Base-by-base conservation (phyloP, 2,797 vertebrate genomes). In the Acomys russatus region DNA sequence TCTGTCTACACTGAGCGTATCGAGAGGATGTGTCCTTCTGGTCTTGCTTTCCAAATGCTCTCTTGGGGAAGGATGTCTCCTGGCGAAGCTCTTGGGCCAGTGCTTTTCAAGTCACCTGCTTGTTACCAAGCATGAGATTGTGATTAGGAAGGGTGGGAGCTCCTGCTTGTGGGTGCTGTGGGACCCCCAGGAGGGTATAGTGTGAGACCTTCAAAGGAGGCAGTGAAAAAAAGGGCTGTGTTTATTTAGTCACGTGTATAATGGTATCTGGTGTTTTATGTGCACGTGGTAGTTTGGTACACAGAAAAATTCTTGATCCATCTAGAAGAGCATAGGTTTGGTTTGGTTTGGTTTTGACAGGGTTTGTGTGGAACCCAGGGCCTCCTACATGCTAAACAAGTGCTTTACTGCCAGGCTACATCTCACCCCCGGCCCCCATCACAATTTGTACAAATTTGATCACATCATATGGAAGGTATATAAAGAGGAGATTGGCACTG, bases 381-480 rank as follows among this genome's bases (percentile, higher is more conserved):
- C 17, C 54, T 33, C 23, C n/a, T 35, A 66, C 44, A 66, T 78
- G 22, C 20, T 90, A 78, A 49, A 33, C 35, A 78, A 35, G 22
- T 38, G 33, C 12, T 68, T 78, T 30, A 8, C 3, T 1, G 33
- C 35, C 2, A 10, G 76, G 30, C 17, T 64, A 56, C 14, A 78
- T 59, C 33, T 25, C 30, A 8, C 28, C 23, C 63, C 10, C 49
- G 6, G 6, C 44, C 15, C 25, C 61, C 44, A 49, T 70, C 61
- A 54, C 73, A 73, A 54, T 63, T 76, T 73, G 95, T 74, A 44
- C 76, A 88, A 73, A 82, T 6, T 73, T 94, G n/a, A 83, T 94
- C 49, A 4, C 8, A 49, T 88, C 15, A 89, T 49, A 87, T 74
- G 86, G 28, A 66, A 86, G 10, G 12, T 76, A 22, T 59, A 12